Evolutionary conservation across 2,888 invertebrate genomes (phyloP), one percentile per base, ranked within the genome.

Genomic region (Acleris sparsana): DNA sequence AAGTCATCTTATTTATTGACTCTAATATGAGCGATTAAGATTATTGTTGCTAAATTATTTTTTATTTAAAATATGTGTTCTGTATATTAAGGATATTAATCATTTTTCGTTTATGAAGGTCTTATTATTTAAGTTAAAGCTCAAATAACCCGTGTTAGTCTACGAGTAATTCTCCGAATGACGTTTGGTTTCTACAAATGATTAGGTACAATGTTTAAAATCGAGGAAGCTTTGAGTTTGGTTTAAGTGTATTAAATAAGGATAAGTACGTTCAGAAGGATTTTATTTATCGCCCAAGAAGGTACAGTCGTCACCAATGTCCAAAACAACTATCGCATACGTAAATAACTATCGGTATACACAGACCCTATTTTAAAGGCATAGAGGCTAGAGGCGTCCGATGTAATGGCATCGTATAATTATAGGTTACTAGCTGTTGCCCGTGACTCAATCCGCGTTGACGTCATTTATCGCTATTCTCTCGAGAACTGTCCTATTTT

Each of bases 1-100:
- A 88, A 89, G 87, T 89, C 86, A 86, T 85, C 82, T 87, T 89
- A 90, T 90, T 89, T 91, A 90, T 91, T 90, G 86, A 89, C 81
- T 86, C 84, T 86, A 83, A 84, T 84, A 87, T 87, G 83, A 82
- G 77, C 84, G 84, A 86, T 80, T 88, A 85, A 78, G 78, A 80
- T 83, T 84, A 84, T 88, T 86, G 82, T 88, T 87, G 86, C 81
- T 84, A 89, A 90, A 89, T 88, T 89, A 88, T 88, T 89, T 84
- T 86, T 83, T 46, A 83, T 84, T 86, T 84, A 75, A 79, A 76
- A 83, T 80, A 85, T 83, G 85, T 90, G 86, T 88, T 91, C 85
- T 91, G 88, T 91, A 89, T 90, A 89, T 89, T 89, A 85, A 84
- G 85, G 75, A 80, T 84, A 82, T 78, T 76, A 83, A 87, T 85